These are phyloP conservation scores for Cotesia vestalis DNA, from an alignment of 1,140 invertebrate species.

Conservation along the genomic window DNA sequence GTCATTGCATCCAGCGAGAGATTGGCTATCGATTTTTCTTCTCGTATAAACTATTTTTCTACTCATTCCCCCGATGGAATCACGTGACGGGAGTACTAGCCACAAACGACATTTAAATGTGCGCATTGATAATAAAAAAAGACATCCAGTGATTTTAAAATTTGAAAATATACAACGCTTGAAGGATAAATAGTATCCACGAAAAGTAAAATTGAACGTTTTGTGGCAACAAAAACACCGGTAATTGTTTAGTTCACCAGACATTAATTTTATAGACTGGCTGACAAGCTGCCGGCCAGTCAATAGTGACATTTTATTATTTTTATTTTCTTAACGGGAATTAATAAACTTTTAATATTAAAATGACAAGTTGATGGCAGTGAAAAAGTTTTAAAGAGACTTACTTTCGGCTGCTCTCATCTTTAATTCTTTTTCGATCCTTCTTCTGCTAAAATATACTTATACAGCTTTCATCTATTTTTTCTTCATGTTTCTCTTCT, in stretches of 20 bases:
- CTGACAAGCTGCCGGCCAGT: neutral
- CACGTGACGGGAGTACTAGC: constrained; percentile 23
- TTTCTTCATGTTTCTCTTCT: neutral
- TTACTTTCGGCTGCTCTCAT: neutral
- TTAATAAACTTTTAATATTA: too few species aligned
- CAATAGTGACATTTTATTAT: too few species aligned
- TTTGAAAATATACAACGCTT: neutral
- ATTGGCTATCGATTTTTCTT: constrained; percentile 39
- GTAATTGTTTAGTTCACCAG: constrained; percentile 17
- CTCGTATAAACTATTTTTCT: constrained; percentile 35
- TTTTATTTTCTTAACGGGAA: too few species aligned
- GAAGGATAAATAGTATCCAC: constrained; percentile 17
- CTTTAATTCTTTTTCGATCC: constrained; percentile 11
- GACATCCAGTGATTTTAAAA: too few species aligned
- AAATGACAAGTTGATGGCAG: neutral
- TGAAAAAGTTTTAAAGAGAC: neutral
- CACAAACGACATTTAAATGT: constrained; percentile 35
- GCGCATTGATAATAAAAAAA: constrained; percentile 22
- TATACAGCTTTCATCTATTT: too few species aligned
- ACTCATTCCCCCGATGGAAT: constrained; percentile 25
- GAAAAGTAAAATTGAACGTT: neutral
- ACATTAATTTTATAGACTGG: neutral
- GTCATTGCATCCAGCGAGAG: constrained; percentile 34
- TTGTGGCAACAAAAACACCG: neutral
- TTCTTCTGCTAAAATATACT: neutral